Evolutionary conservation across 2,113 vertebrate species (phyloP), one percentile per base, ranked within the genome.

Genomic region (Sardina pilchardus): DNA sequence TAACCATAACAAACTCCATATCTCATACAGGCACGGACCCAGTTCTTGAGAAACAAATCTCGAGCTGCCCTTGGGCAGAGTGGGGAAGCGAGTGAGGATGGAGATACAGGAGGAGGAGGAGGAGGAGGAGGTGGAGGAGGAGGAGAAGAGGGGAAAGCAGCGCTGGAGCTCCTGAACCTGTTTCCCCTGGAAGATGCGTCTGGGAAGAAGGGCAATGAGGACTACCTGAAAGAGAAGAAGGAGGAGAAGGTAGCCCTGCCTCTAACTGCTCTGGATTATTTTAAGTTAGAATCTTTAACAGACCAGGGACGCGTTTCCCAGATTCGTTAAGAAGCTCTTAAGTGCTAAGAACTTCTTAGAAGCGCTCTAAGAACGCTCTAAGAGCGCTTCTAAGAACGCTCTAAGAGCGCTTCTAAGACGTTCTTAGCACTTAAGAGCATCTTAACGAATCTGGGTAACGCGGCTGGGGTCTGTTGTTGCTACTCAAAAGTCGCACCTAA

Each of bases 161-260:
- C 24, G 47, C 75, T 90, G 39, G 93, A 95, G 85, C 96, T 96
- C 5, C 92, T 97, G 16, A 96, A 97, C 89, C 94, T 97, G 30
- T 97, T 97, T 71, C 94, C 93, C 50, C 81, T 96, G 85, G 95
- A 97, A 80, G 96, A 96, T 2, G 94, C 95, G 17, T 89, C 94
- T 14, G 87, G 93, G 85, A 95, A 92, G 87, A 92, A 91, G 26
- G 94, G 96, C 59, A 98, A 97, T 44, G 93, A 91, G 81, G 97
- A 98, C 34, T 95, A 98, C 0, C 94, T 97, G 26, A 95, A 93
- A 83, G 97, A 98, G 48, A 97, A 98, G 88, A 95, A 93, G 17
- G 95, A 95, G 26, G 97, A 97, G 86, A 95, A 96, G 92, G 97
- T 98, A 42, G 0, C 2, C 39, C 39, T 42, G 39, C 39, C 39